Evolutionary conservation across 2,888 invertebrate genomes (phyloP).

Genomic region (Eupithecia abbreviata): DNA sequence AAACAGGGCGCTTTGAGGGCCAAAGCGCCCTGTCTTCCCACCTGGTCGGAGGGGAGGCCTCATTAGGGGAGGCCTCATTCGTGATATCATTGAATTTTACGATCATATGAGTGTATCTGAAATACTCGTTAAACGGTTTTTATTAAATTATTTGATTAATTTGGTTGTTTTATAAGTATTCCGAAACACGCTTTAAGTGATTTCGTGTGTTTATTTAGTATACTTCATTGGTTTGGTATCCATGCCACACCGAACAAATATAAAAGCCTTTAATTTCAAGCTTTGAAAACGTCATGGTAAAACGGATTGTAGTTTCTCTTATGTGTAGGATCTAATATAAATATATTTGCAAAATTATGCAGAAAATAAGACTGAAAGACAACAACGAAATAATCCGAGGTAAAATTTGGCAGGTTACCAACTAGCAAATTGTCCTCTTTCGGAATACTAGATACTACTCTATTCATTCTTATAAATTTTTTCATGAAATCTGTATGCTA

Average conservation of each 20-base stretch:
- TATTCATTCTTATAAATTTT: not conserved
- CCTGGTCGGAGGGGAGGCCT: too few relatives aligned
- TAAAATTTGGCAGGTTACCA: slow-evolving; percentile 23
- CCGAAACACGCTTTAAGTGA: not conserved
- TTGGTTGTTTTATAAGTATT: not conserved
- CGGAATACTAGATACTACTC: slow-evolving; percentile 7
- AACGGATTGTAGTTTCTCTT: not conserved
- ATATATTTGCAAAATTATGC: slow-evolving; percentile 1
- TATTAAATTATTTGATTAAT: not conserved
- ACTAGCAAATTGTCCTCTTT: slow-evolving; percentile 25
- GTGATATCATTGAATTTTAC: not conserved
- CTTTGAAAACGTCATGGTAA: not conserved
- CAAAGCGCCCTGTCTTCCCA: too few relatives aligned
- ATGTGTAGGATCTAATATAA: not conserved
- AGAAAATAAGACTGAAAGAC: slow-evolving; percentile 18
- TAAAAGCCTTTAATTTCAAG: not conserved
- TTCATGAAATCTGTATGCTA: not conserved
- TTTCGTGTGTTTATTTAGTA: not conserved
- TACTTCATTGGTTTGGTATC: not conserved
- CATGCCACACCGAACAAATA: not conserved
- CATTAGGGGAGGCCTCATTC: not conserved
- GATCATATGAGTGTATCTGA: not conserved
- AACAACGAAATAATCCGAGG: slow-evolving; percentile 22
- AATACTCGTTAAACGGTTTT: not conserved
- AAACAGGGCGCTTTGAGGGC: too few relatives aligned